Evolutionary conservation across 1,140 invertebrate species (phyloP).

Genomic region (Diorhabda carinulata): DNA sequence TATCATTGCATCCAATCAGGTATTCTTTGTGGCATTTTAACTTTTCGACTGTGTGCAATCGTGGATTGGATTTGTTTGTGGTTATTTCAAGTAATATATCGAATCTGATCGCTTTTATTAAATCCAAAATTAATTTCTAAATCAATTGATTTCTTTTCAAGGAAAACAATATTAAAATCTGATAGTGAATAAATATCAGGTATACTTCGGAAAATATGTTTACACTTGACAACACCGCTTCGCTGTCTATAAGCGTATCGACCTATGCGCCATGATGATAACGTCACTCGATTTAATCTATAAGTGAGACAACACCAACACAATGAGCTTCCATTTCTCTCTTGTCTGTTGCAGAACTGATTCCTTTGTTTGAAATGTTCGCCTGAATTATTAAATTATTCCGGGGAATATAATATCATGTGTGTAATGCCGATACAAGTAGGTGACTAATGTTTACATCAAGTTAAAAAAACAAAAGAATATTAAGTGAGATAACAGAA

Average conservation of each 20-base stretch:
- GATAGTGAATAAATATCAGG: too few relatives aligned
- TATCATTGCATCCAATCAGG: too few relatives aligned
- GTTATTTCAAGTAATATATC: too few relatives aligned
- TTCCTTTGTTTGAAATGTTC: slow-evolving; percentile 26
- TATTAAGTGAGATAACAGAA: too few relatives aligned
- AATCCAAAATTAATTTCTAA: too few relatives aligned
- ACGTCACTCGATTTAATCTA: slow-evolving; percentile 31
- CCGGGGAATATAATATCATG: background rate
- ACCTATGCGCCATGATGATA: slow-evolving; percentile 19
- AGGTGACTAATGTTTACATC: background rate
- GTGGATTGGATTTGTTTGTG: too few relatives aligned
- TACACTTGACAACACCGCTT: slow-evolving; percentile 18
- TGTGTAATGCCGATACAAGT: background rate
- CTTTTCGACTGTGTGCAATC: too few relatives aligned
- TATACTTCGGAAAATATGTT: too few relatives aligned
- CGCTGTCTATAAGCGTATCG: slow-evolving; percentile 39
- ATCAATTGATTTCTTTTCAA: too few relatives aligned
- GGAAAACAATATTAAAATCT: too few relatives aligned
- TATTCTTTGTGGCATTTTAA: too few relatives aligned
- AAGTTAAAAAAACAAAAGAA: background rate
- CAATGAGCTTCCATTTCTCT: slow-evolving; percentile 22
- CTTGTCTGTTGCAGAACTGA: slow-evolving; percentile 14
- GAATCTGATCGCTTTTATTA: too few relatives aligned
- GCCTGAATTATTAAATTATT: slow-evolving; percentile 9
- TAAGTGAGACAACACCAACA: slow-evolving; percentile 27